phyloP scores from a whole-genome alignment of 1,140 invertebrate genomes.

The Bathynomus jamesi region DNA sequence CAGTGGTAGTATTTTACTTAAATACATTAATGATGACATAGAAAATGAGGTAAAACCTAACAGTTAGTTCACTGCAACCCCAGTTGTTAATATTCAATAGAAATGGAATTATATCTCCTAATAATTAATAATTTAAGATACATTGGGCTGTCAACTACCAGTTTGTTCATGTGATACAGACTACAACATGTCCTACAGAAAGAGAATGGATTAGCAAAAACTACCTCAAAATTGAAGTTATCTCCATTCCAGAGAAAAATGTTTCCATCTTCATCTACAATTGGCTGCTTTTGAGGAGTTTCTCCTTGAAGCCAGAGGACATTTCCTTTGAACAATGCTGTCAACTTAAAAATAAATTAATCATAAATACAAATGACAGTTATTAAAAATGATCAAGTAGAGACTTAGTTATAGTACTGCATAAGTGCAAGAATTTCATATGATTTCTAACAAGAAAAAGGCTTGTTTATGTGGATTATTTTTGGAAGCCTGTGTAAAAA shows the following conservation, averaged over 20 bases:
- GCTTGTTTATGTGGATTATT: too few species aligned
- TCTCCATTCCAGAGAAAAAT: conserved; percentile 74
- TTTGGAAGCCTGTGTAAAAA: too few species aligned
- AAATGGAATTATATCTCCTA: neutral
- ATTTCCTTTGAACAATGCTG: conserved; percentile 17
- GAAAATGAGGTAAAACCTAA: neutral
- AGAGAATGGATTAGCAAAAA: conserved; percentile 10
- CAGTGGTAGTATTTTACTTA: too few species aligned
- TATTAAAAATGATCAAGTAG: too few species aligned
- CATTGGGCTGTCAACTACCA: neutral
- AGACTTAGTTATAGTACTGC: too few species aligned
- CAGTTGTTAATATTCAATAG: neutral
- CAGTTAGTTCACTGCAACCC: neutral
- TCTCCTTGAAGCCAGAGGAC: conserved; percentile 64
- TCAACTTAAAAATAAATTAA: neutral
- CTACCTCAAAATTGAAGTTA: conserved; percentile 52
- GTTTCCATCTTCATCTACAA: conserved; percentile 49
- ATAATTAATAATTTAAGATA: neutral
- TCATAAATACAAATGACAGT: too few species aligned
- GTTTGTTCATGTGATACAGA: neutral
- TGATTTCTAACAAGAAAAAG: too few species aligned
- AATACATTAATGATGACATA: too few species aligned
- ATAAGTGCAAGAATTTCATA: too few species aligned
- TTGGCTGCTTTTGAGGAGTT: conserved; percentile 52
- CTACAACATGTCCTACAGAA: neutral